Base-by-base conservation (phyloP, 2,113 vertebrate species). In the Gymnobelideus leadbeateri region DNA sequence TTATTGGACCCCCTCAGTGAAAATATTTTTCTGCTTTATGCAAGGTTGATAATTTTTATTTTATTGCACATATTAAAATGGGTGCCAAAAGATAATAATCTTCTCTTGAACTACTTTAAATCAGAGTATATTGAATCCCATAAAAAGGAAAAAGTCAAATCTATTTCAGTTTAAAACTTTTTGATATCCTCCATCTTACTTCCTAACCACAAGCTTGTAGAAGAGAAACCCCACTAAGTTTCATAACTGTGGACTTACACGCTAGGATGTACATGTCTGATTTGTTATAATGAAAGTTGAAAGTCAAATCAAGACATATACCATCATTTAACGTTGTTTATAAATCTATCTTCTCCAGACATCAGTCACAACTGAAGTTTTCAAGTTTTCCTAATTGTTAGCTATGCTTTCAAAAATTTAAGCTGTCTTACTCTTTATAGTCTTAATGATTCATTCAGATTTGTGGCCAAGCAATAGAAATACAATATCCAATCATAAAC, bases 21-120 rank as follows among this genome's bases (percentile, higher is more conserved):
- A 91, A 91, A 95, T 37, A 51, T 89, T 51, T 3, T 51, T 95
- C 55, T 97, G 23, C 24, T 97, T 97, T 97, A 91, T 93, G 25
- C 89, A 54, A 96, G 46, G 57, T 55, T 96, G 95, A 92, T 97
- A 89, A 97, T 97, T 97, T 97, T 89, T 98, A 3, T 97, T 98
- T 98, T 98, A 98, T 94, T 94, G 89, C 68, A 0, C 96, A 92
- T 96, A 93, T 98, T 98, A 96, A 97, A 95, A 96, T 97, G 57
- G 52, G 95, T 95, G 98, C 98, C 98, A 98, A 98, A 96, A 98
- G 98, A 98, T 98, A 95, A 77, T 94, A 95, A 98, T 98, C 98
- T 97, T 96, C 94, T 51, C 93, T 89, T 92, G 94, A 96, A 93
- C 90, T 94, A 96, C 98, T 98, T 98, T 98, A 96, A 98, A 97